Base-by-base conservation (phyloP, 2,888 invertebrate genomes). In the Hyles lineata region DNA sequence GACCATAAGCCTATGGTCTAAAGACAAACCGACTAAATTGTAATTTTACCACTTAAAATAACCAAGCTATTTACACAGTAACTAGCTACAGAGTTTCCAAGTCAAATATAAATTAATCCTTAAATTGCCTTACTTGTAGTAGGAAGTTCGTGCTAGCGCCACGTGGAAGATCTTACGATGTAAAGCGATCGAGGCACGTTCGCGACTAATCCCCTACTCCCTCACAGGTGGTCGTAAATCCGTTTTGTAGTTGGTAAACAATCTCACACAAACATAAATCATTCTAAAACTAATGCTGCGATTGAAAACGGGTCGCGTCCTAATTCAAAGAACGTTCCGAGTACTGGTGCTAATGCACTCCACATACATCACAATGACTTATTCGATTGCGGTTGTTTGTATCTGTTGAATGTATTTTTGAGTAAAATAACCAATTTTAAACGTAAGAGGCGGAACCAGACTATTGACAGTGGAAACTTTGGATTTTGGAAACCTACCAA, bases 151-250 rank as follows among this genome's bases (percentile, higher is more conserved):
- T 55, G n/a, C 55, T 1, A 7, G 17, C 17, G 55, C 21, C 58
- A 32, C 55, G 29, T 70, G 35, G 35, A 58, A 35, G 59, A 70
- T 35, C 23, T 35, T 58, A 32, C 58, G 63, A 32, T 32, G 32
- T 32, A n/a, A 23, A 29, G 25, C 63, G 32, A 4, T 70, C 59
- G 35, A 35, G 35, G 70, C 70, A 70, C 58, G 55, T 58, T 32
- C 32, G 21, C 32, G 9, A 59, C 58, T 71, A 71, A 71, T 23
- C 70, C 60, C 63, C 55, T 17, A 55, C 55, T 55, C 55, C 58
- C 70, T 70, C 58, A 58, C 69, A 72, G 58, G 35, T 72, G 69
- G 69, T 29, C 32, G 43, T 69, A 72, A 69, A 59, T 35, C 52
- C 55, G 43, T 55, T 67, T 67, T 59, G 62, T 58, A 55, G 71